phyloP scores from a whole-genome alignment of 2,113 vertebrate genomes.

The Tachuris rubrigastra region DNA sequence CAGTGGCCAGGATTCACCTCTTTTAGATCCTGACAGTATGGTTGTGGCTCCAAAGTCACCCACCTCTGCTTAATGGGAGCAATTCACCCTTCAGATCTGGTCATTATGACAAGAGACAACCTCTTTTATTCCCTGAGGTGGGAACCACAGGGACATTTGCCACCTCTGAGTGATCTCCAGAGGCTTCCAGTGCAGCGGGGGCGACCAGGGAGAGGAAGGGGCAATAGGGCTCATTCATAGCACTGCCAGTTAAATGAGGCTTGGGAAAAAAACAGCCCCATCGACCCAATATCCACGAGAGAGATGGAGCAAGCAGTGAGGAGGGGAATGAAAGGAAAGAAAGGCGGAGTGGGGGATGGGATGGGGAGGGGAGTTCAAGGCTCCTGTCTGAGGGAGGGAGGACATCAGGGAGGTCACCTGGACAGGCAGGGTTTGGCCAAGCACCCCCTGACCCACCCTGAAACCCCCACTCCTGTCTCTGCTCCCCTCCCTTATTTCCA shows the following conservation, averaged over 20 bases:
- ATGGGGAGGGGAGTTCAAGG: neutral
- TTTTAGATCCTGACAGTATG: neutral
- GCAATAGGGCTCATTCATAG: fast-evolving
- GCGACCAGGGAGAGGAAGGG: neutral
- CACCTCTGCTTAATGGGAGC: neutral
- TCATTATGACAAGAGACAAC: neutral
- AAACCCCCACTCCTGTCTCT: neutral
- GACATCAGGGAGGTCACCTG: neutral
- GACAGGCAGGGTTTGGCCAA: fast-evolving
- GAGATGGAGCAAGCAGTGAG: neutral
- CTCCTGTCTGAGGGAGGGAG: neutral
- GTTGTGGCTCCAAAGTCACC: neutral
- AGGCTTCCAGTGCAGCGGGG: neutral
- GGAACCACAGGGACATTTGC: neutral
- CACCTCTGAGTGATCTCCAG: neutral
- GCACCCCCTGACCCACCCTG: neutral
- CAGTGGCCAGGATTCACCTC: neutral
- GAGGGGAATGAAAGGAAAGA: neutral
- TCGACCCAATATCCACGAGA: fast-evolving
- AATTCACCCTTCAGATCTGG: neutral
- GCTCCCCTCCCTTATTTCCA: neutral
- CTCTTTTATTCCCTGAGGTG: neutral
- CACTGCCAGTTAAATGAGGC: neutral
- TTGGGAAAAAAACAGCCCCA: neutral
- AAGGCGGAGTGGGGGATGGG: neutral